Evolutionary conservation across 2,888 invertebrate genomes (phyloP).

Genomic region (Drosophila parthenogenetica): DNA sequence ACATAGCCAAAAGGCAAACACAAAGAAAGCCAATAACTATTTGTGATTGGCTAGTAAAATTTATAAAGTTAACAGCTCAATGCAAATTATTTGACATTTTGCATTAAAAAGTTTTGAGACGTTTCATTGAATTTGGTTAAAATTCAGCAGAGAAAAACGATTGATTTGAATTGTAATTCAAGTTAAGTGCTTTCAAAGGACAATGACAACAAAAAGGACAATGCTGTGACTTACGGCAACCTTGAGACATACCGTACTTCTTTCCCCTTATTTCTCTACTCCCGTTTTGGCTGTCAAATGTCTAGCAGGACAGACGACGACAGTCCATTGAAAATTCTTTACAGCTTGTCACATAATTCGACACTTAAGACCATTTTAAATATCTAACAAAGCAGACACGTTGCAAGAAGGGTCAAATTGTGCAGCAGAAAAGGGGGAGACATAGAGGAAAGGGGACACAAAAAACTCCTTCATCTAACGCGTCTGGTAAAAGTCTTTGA

Average conservation of each 20-base stretch:
- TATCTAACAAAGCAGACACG: constrained; percentile 51
- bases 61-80: neutral
- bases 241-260: constrained; percentile 6
- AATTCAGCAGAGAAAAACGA: constrained; percentile 1
- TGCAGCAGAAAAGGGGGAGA: neutral
- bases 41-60: neutral
- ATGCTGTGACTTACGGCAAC: constrained; percentile 15
- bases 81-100: neutral
- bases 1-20: neutral
- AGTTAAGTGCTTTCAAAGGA: constrained; percentile 22
- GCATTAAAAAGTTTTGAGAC: neutral
- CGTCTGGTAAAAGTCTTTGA: constrained; percentile 4
- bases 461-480: neutral
- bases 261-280: neutral
- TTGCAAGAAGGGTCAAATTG: constrained; percentile 23
- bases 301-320: constrained; percentile 9
- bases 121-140: neutral
- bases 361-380: constrained; percentile 48
- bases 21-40: constrained; percentile 2
- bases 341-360: constrained; percentile 43
- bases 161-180: constrained; percentile 16
- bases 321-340: constrained; percentile 34
- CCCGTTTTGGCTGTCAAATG: neutral
- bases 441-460: neutral
- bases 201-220: constrained; percentile 7